Percentiles rank a stretch among this genome's conserved stretches.
Evolutionary conservation across 1,140 invertebrate genomes (phyloP).

Genomic region (Drosophila kanapiae): DNA sequence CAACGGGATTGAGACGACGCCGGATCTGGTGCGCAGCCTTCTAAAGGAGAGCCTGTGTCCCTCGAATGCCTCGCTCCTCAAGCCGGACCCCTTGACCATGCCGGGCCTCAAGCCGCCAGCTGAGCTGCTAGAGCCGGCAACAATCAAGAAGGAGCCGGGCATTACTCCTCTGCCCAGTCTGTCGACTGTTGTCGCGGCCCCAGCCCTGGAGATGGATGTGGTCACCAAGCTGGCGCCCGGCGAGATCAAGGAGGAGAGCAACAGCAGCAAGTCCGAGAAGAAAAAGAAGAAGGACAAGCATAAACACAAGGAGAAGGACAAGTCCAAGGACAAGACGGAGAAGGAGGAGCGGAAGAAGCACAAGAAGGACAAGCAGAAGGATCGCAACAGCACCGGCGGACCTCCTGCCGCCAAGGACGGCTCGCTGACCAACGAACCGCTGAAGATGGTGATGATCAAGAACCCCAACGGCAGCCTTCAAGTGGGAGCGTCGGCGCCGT

Average conservation of each 20-base stretch:
- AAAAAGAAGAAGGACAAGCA: conserved; percentile 89
- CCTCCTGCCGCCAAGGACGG: conserved; percentile 51
- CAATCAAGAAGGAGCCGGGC: conserved; percentile 60
- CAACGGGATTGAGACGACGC: conserved; percentile 84
- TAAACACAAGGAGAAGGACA: conserved; percentile 89
- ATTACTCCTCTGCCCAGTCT: conserved; percentile 16
- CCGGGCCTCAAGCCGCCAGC: conserved; percentile 74
- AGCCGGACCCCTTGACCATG: conserved; percentile 70
- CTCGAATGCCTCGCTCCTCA: conserved; percentile 66
- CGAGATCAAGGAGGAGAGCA: conserved; percentile 82
- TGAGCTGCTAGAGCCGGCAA: conserved; percentile 66
- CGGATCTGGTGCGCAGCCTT: conserved; percentile 80
- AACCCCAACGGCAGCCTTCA: conserved; percentile 65
- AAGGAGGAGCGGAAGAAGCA: conserved; percentile 88
- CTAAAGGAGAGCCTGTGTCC: conserved; percentile 82
- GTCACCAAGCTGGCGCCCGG: conserved; percentile 52
- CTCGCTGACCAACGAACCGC: conserved; percentile 64
- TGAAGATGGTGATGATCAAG: conserved; percentile 70
- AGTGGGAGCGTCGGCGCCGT: conserved; percentile 49
- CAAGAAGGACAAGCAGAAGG: conserved; percentile 88
- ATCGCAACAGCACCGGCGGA: conserved; percentile 85
- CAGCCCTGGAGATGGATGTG: conserved; percentile 48
- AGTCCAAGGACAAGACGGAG: conserved; percentile 87
- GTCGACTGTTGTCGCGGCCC: not conserved
- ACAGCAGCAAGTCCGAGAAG: conserved; percentile 81